Evolutionary conservation across 1,140 invertebrate species (phyloP), one percentile per base, ranked within the genome.

Genomic region (Drosophila biarmipes): DNA sequence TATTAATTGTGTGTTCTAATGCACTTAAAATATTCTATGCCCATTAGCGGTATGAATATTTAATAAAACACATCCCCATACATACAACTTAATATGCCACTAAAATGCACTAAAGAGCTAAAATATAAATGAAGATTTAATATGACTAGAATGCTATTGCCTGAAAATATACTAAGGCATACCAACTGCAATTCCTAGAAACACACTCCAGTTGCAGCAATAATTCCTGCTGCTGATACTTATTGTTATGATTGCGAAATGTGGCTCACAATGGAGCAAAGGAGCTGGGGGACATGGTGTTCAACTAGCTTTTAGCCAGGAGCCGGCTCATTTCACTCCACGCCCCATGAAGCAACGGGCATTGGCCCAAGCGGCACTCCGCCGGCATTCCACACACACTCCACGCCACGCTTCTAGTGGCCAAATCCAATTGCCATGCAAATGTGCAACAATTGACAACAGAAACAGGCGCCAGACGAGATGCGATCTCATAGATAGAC

Each of bases 361-460:
- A 78, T 82, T 82, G 79, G 79, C 79, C 80, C 80, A 78, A 64
- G 53, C 38, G 29, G 21, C 43, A 45, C 54, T 56, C 38, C 52
- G 35, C 54, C 45, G 15, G 51, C 52, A 48, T 45, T 31, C 49
- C 17, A 21, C 34, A 17, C 48, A 34, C 35, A 43, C 19, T 17
- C 12, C 12, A 6, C 3, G 19, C 5, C 31, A 15, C 24, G 5
- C 21, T 15, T 42, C 43, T n/a, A 48, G 14, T 6, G 17, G 6
- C 37, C 17, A 40, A 68, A 69, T 68, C 66, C 66, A 55, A 69
- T 74, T 64, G 75, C 15, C 73, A 71, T 72, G 63, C 56, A 86
- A 86, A 86, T 87, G 82, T 75, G 84, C 82, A 89, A 89, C 82
- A 87, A 87, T 87, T 87, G 84, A 87, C 82, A 89, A 87, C 82